Percentiles rank a stretch among this genome's conserved stretches.
Evolutionary conservation across 2,113 vertebrate species (phyloP).

Genomic region (Lophochroa leadbeateri): DNA sequence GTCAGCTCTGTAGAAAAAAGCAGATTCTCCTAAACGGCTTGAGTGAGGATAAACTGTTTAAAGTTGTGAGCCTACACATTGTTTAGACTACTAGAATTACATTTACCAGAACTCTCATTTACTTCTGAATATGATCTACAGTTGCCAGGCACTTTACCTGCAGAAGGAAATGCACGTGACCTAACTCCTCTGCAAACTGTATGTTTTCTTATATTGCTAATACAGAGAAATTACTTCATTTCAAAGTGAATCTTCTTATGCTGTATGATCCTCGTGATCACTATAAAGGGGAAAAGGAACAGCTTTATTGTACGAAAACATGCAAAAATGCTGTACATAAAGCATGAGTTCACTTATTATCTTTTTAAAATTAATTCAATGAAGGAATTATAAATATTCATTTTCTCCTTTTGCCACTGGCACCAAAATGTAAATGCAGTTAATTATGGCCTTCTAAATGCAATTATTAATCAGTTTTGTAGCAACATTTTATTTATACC

Average conservation of each 20-base stretch:
- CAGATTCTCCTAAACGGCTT: not conserved
- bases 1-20: not conserved
- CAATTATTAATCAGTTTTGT: slow-evolving; percentile 68
- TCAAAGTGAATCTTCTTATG: not conserved
- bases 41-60: not conserved
- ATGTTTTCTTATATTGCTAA: not conserved
- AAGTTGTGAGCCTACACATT: not conserved
- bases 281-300: not conserved
- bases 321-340: not conserved
- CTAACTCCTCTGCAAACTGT: not conserved
- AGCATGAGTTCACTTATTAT: not conserved
- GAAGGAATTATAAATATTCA: slow-evolving; percentile 51
- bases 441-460: slow-evolving; percentile 39
- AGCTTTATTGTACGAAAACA: not conserved
- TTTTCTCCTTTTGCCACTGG: slow-evolving; percentile 46
- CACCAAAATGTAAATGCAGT: slow-evolving; percentile 62
- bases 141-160: not conserved
- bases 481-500: slow-evolving; percentile 19
- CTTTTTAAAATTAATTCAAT: slow-evolving; percentile 33
- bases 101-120: slow-evolving; percentile 13
- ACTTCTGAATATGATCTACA: not conserved
- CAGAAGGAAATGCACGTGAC: not conserved
- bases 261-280: not conserved
- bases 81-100: slow-evolving; percentile 19
- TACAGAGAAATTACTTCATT: not conserved